Percentiles rank a stretch among this genome's conserved stretches.
These are phyloP conservation scores for Drosophila kanapiae DNA, from an alignment of 1,140 invertebrate species.

Conservation along the genomic window DNA sequence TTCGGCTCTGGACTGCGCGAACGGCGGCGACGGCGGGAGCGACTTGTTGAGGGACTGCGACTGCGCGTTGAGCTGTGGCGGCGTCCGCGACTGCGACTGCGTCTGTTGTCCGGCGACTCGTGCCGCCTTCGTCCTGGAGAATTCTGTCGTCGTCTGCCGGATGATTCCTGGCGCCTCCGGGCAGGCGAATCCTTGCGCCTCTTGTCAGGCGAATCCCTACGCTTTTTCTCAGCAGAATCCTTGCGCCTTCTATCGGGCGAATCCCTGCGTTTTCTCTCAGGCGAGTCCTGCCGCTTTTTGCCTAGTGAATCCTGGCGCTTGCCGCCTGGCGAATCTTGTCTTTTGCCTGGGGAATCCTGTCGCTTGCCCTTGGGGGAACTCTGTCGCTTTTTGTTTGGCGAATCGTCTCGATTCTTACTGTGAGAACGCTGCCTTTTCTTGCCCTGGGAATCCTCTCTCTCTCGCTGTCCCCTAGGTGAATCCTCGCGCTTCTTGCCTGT, in stretches of 20 bases:
- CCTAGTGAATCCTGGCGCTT: constrained; percentile 41
- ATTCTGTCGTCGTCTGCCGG: constrained; percentile 37
- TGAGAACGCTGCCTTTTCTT: constrained; percentile 34
- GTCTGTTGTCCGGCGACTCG: constrained; percentile 27
- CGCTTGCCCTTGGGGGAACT: constrained; percentile 30
- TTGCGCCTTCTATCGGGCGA: neutral
- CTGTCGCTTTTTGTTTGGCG: constrained; percentile 16
- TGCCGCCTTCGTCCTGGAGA: constrained; percentile 41
- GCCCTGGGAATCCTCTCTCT: constrained; percentile 9
- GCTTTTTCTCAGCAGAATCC: constrained; percentile 5
- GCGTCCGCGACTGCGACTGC: constrained; percentile 63
- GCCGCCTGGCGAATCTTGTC: constrained; percentile 12
- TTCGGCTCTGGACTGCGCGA: constrained; percentile 56
- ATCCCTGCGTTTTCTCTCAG: constrained; percentile 15
- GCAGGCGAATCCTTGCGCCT: constrained; percentile 17
- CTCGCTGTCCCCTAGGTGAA: constrained; percentile 10
- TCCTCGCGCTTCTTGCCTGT: constrained; percentile 18
- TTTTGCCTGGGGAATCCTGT: constrained; percentile 13
- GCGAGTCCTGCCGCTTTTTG: constrained; percentile 20
- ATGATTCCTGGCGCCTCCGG: constrained; percentile 30
- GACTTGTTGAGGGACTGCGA: constrained; percentile 47
- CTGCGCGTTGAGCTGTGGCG: constrained; percentile 60
- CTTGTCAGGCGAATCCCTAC: constrained; percentile 17
- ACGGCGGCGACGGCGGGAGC: constrained; percentile 46
- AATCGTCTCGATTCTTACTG: constrained; percentile 17